Conservation (phyloP, 2,113 vertebrate species). For the Carollia perspicillata region DNA sequence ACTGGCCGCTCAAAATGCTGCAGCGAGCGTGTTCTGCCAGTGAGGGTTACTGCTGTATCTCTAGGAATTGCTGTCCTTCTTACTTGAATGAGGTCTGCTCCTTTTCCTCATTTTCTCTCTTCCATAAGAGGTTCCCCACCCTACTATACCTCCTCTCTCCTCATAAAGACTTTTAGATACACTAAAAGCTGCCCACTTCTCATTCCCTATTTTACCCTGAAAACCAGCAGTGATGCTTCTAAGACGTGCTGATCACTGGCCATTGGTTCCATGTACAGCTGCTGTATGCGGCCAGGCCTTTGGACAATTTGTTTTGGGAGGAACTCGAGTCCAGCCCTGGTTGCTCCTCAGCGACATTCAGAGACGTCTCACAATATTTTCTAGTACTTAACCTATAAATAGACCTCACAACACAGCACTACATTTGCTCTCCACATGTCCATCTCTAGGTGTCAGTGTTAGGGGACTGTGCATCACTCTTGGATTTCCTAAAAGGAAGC, state of each 20-base stretch:
- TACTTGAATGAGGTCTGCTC: neutral
- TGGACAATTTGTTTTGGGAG: neutral
- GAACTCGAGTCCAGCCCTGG: neutral
- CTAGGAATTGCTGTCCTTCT: neutral
- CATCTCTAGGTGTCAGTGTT: neutral
- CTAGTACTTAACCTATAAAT: neutral
- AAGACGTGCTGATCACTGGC: neutral
- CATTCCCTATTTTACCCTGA: neutral
- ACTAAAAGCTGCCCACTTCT: neutral
- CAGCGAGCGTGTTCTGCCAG: neutral
- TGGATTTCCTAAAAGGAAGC: slow-evolving; percentile 13
- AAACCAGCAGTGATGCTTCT: neutral
- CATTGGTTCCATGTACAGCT: neutral
- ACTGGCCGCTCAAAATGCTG: neutral
- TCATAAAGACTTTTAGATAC: neutral
- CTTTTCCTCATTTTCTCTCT: neutral
- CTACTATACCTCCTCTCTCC: neutral
- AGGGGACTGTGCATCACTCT: neutral
- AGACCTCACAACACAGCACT: neutral
- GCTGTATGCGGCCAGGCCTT: neutral
- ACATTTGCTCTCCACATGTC: neutral
- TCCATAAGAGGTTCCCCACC: neutral
- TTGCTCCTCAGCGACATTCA: neutral
- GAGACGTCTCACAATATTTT: neutral
- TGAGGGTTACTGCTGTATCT: neutral